phyloP scores from a whole-genome alignment of 2,888 invertebrate species.

The Mythimna albipuncta region DNA sequence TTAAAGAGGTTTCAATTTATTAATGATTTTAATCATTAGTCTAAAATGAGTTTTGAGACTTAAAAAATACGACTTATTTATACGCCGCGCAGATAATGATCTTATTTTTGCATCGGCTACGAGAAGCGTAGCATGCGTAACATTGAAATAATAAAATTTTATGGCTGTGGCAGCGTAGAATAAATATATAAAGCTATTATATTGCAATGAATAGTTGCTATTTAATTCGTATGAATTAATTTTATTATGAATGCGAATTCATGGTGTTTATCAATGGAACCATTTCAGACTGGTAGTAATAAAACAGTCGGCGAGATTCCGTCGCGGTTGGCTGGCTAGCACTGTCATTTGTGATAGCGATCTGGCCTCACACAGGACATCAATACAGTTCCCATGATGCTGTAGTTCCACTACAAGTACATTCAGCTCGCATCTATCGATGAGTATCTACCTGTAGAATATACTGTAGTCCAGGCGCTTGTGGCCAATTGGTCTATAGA shows the following conservation, averaged over 20 bases:
- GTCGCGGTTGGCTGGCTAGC: conserved; percentile 59
- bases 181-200: conserved; percentile 29
- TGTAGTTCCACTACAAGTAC: conserved; percentile 28
- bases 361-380: conserved; percentile 61
- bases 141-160: conserved; percentile 16
- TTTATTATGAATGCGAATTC: conserved; percentile 42
- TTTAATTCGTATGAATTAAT: conserved; percentile 46
- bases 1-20: neutral
- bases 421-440: neutral
- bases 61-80: neutral
- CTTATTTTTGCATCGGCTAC: conserved; percentile 11
- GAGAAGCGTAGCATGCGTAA: conserved; percentile 8
- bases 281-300: conserved; percentile 45
- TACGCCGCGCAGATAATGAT: neutral
- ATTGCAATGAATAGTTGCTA: conserved; percentile 27
- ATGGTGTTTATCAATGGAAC: conserved; percentile 47
- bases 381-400: conserved; percentile 23
- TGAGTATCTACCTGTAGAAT: conserved; percentile 33
- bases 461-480: conserved; percentile 16
- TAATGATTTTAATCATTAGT: neutral
- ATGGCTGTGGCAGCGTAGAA: conserved; percentile 12
- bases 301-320: conserved; percentile 31
- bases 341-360: conserved; percentile 59
- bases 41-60: neutral
- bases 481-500: conserved; percentile 1